These are phyloP conservation scores for Scolanthus callimorphus DNA, from an alignment of 92 coral and sea anemone genomes.

Conservation along the genomic window DNA sequence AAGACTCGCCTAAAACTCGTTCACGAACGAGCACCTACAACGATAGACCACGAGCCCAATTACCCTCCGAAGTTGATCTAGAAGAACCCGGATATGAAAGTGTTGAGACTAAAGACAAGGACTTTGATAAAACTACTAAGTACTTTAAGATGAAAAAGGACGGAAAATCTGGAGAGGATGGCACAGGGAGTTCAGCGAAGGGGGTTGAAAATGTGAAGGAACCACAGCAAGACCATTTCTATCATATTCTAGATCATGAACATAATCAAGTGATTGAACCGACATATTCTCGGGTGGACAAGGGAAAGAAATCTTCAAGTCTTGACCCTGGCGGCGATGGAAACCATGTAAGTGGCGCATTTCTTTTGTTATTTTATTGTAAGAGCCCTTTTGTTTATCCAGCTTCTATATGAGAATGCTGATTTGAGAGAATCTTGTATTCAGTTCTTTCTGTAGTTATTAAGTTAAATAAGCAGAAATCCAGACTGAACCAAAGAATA, in stretches of 20 bases:
- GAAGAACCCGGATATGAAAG: constrained; percentile 59
- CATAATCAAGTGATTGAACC: constrained; percentile 33
- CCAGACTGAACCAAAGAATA: too few relatives aligned
- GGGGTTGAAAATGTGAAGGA: neutral
- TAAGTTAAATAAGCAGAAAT: neutral
- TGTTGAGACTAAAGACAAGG: constrained; percentile 9
- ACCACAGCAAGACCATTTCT: constrained; percentile 8
- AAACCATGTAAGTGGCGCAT: too few relatives aligned
- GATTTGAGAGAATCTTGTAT: too few relatives aligned
- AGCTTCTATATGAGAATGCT: too few relatives aligned
- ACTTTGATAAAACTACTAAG: constrained; percentile 60
- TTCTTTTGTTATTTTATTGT: too few relatives aligned
- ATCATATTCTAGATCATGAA: constrained; percentile 58
- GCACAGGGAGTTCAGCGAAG: constrained; percentile 5
- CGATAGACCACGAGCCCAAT: constrained; percentile 2
- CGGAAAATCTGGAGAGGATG: constrained; percentile 1
- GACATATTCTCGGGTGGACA: constrained; percentile 66
- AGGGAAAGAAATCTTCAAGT: constrained; percentile 39
- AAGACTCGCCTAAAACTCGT: constrained; percentile 3
- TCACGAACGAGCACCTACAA: neutral
- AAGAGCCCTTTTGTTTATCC: too few relatives aligned
- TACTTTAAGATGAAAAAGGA: constrained; percentile 29
- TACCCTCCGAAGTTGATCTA: neutral
- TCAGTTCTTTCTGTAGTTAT: neutral
- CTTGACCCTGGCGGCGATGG: too few relatives aligned